Evolutionary conservation across 2,797 vertebrate genomes (phyloP).

Genomic region (Xerus rutilus): DNA sequence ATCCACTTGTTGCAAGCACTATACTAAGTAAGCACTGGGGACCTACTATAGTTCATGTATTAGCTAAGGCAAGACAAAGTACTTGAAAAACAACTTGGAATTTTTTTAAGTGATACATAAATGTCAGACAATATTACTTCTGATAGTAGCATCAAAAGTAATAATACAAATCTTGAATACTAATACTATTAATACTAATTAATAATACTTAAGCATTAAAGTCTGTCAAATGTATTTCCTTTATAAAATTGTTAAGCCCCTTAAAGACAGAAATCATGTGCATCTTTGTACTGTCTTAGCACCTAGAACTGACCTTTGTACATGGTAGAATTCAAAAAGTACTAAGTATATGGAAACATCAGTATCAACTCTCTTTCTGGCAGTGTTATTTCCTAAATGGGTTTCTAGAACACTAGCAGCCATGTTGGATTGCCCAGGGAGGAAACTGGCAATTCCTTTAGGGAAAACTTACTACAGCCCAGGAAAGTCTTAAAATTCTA

Average conservation of each 20-base stretch:
- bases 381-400: background rate
- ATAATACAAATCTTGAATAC: background rate
- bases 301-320: background rate
- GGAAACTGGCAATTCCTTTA: background rate
- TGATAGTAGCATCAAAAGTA: background rate
- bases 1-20: background rate
- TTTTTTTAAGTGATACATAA: background rate
- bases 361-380: background rate
- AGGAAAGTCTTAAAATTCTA: background rate
- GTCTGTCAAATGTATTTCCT: constrained; percentile 15
- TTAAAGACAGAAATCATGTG: background rate
- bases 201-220: background rate
- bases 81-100: background rate
- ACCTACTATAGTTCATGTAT: background rate
- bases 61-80: background rate
- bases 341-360: background rate
- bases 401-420: background rate
- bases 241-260: background rate
- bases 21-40: background rate
- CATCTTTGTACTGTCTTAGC: background rate
- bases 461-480: background rate
- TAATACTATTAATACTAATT: background rate
- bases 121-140: background rate
- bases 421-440: background rate
- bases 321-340: background rate